Conservation (phyloP, 2,888 invertebrate genomes). For the Eulithis testata region DNA sequence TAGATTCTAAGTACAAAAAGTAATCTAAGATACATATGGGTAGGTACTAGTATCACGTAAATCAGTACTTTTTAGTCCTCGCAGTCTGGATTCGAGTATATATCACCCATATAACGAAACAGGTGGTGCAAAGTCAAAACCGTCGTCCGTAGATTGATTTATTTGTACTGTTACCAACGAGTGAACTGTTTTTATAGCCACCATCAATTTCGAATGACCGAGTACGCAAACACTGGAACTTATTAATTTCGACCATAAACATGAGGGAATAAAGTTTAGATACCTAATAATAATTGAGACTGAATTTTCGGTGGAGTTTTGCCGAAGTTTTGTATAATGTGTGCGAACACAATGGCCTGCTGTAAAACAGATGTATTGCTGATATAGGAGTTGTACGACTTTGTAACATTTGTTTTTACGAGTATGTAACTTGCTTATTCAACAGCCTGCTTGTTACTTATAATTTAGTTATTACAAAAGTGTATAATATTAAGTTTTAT, state of each 20-base stretch:
- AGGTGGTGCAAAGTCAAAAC: slow-evolving; percentile 45
- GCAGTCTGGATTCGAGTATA: slow-evolving; percentile 2
- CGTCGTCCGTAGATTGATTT: slow-evolving; percentile 52
- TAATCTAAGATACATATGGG: too few species aligned
- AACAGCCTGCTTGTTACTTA: slow-evolving; percentile 4
- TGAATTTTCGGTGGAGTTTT: slow-evolving; percentile 11
- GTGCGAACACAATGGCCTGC: slow-evolving; percentile 19
- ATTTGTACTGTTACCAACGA: slow-evolving; percentile 40
- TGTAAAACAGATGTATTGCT: slow-evolving; percentile 29
- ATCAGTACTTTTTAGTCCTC: too few species aligned
- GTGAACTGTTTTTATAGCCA: slow-evolving; percentile 39
- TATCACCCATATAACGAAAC: slow-evolving; percentile 32
- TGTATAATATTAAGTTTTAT: too few species aligned
- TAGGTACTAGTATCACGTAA: too few species aligned
- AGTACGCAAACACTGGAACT: slow-evolving; percentile 21
- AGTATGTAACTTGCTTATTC: slow-evolving; percentile 16
- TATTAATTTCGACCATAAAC: slow-evolving; percentile 26
- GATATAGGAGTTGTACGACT: slow-evolving; percentile 28
- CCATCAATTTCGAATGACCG: slow-evolving; percentile 42
- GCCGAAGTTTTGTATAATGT: slow-evolving; percentile 12
- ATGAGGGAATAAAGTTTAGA: slow-evolving; percentile 16
- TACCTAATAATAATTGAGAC: slow-evolving; percentile 20
- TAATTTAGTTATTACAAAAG: neutral
- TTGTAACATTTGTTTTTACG: slow-evolving; percentile 26
- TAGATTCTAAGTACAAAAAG: too few species aligned